These are phyloP conservation scores for Halesus radiatus DNA, from an alignment of 1,140 invertebrate species.

Conservation along the genomic window DNA sequence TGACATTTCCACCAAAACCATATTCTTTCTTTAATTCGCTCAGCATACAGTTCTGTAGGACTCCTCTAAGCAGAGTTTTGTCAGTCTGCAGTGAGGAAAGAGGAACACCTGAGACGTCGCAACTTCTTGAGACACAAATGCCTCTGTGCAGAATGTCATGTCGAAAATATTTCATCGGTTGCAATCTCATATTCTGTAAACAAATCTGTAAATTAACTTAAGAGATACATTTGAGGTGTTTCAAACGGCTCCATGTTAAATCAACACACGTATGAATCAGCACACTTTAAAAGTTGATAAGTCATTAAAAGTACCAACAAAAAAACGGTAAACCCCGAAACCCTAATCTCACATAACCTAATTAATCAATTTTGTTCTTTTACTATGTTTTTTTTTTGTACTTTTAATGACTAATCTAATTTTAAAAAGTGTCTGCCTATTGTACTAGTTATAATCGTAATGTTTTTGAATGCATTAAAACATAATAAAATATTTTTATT, in stretches of 20 bases:
- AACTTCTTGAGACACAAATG: conserved; percentile 62
- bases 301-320: too few relatives aligned
- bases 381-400: too few relatives aligned
- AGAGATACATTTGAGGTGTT: not conserved
- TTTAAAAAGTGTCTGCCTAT: too few relatives aligned
- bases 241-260: not conserved
- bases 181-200: conserved; percentile 5
- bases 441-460: too few relatives aligned
- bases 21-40: not conserved
- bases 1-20: conserved; percentile 8
- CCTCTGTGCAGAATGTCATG: conserved; percentile 70
- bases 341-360: too few relatives aligned
- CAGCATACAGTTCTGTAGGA: not conserved
- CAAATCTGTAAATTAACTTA: not conserved
- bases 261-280: not conserved
- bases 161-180: conserved; percentile 59
- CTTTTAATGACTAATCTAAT: too few relatives aligned
- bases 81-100: not conserved
- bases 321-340: too few relatives aligned
- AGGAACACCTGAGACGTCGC: conserved; percentile 5
- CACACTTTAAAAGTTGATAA: not conserved
- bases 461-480: too few relatives aligned
- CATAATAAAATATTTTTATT: too few relatives aligned
- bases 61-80: not conserved
- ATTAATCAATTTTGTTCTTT: too few relatives aligned